Base-by-base conservation (phyloP, 2,113 vertebrate genomes). In the Sus scrofa region DNA sequence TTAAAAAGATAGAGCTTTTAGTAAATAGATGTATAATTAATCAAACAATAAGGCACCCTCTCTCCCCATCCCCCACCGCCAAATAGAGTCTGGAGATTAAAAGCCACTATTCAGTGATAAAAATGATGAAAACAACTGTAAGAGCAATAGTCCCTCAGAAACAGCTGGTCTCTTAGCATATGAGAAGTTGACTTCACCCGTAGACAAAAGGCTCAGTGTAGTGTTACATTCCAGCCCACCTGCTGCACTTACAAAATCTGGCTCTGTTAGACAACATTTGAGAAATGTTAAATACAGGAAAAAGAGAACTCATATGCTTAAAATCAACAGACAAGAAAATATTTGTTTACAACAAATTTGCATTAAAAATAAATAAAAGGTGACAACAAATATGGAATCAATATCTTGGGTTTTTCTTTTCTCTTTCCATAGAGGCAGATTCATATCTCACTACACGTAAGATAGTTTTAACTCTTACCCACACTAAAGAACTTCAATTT, bases 51-150 rank as follows among this genome's bases (percentile, higher is more conserved):
- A 97, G 19, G 19, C n/a, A 92, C 2, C 22, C 56, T 71, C 18
- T 2, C 32, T 71, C 18, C 3, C 32, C 54, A 15, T 11, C 54
- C 54, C 54, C 32, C 50, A n/a, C n/a, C 82, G 5, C 34, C 11
- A 56, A 77, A 96, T 39, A 84, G 16, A 13, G 89, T 89, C 56
- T 89, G 82, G 58, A 86, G 63, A 94, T 96, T 81, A 91, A 96
- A 79, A 83, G 73, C 52, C 39, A 95, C 94, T 93, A 37, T 60
- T 96, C 26, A 86, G 63, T 78, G 37, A 60, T 91, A 54, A 75
- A 94, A 85, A 95, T 88, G 68, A 85, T 91, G 73, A 91, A 97
- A 96, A 95, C 75, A 95, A 89, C 62, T 50, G 32, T 85, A 74
- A 91, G 94, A 86, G 60, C 88, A 96, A 89, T 15, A 91, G 74